These are phyloP conservation scores for Cylas formicarius DNA, from an alignment of 1,140 invertebrate genomes.

Conservation along the genomic window DNA sequence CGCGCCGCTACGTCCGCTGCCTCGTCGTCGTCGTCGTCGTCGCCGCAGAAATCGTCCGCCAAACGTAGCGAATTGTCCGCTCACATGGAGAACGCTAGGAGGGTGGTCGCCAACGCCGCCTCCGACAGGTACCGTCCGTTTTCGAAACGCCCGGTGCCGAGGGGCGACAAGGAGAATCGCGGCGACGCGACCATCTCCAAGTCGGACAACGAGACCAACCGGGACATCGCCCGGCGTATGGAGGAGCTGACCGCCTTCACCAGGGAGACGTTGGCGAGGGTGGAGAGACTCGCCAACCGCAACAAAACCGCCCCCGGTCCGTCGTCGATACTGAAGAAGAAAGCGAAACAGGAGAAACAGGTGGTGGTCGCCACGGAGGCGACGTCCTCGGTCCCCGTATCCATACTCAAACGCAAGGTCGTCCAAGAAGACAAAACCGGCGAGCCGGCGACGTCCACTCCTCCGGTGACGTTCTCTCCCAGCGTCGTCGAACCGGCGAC, in stretches of 20 bases:
- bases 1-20: constrained; percentile 30
- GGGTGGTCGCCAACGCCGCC: constrained; percentile 28
- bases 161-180: constrained; percentile 12
- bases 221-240: constrained; percentile 52
- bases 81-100: constrained; percentile 43
- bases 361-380: constrained; percentile 13
- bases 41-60: constrained; percentile 9
- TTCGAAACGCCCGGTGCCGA: constrained; percentile 25
- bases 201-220: constrained; percentile 37
- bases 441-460: constrained; percentile 46
- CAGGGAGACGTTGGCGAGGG: constrained; percentile 59
- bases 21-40: constrained; percentile 15
- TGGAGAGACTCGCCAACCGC: constrained; percentile 54
- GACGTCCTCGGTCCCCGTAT: constrained; percentile 47
- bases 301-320: constrained; percentile 13
- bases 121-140: constrained; percentile 29
- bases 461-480: constrained; percentile 64
- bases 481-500: constrained; percentile 54
- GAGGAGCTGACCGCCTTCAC: constrained; percentile 57
- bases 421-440: constrained; percentile 46
- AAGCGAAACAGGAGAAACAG: constrained; percentile 39
- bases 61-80: constrained; percentile 37
- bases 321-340: constrained; percentile 36
- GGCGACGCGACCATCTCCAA: constrained; percentile 1
- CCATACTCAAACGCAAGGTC: constrained; percentile 72